phyloP scores from a whole-genome alignment of 2,797 vertebrate species.

The Sebastolobus altivelis region DNA sequence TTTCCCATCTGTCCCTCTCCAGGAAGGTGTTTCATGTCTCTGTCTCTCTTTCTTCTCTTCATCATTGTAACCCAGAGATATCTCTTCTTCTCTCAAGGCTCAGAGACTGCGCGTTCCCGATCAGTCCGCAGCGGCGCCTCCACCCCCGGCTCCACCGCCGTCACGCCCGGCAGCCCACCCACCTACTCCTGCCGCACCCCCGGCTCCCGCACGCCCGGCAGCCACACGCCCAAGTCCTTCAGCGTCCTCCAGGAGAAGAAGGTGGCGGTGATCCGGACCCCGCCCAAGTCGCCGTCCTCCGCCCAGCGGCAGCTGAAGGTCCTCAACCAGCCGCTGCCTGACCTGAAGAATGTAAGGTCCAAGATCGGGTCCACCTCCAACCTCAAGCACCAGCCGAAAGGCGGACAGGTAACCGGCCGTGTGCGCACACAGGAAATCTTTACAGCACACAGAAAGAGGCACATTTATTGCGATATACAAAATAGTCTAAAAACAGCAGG shows the following conservation, averaged over 20 bases:
- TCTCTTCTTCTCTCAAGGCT: conserved; percentile 78
- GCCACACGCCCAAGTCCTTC: conserved; percentile 92
- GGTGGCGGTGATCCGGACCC: conserved; percentile 94
- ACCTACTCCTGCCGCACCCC: conserved; percentile 95
- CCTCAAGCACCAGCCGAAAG: conserved; percentile 94
- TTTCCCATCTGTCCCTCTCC: not conserved
- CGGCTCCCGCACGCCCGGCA: conserved; percentile 93
- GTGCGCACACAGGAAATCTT: not conserved
- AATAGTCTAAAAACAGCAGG: not conserved
- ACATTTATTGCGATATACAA: not conserved
- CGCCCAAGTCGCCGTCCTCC: conserved; percentile 94
- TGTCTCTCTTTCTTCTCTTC: not conserved
- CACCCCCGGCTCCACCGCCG: conserved; percentile 93
- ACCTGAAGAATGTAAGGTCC: conserved; percentile 94
- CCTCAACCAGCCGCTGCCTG: conserved; percentile 93
- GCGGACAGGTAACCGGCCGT: conserved; percentile 89
- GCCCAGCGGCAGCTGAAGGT: conserved; percentile 93
- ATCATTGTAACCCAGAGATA: not conserved
- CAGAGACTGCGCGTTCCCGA: conserved; percentile 91
- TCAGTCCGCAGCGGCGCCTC: conserved; percentile 94
- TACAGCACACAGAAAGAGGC: not conserved
- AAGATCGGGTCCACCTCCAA: conserved; percentile 95
- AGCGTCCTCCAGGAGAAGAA: conserved; percentile 95
- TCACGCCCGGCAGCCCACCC: conserved; percentile 94
- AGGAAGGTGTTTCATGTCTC: not conserved